These are phyloP conservation scores for Mimas tiliae DNA, from an alignment of 2,888 invertebrate species.

Conservation along the genomic window DNA sequence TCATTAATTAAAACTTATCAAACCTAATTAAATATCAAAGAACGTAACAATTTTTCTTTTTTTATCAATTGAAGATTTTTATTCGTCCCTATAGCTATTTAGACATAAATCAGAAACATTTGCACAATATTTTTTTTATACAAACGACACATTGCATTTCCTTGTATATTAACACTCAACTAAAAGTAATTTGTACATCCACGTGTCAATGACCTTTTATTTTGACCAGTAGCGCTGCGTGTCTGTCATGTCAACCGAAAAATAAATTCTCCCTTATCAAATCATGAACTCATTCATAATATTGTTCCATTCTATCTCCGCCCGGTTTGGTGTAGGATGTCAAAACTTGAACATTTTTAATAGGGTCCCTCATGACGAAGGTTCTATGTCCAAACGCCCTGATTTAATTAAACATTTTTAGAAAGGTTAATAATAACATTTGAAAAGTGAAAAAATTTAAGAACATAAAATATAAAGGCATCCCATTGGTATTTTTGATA, in stretches of 20 bases:
- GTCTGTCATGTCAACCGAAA: constrained; percentile 35
- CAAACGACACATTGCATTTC: background rate
- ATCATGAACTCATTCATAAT: constrained; percentile 64
- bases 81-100: no score
- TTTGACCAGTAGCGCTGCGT: constrained; percentile 15
- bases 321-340: constrained; percentile 62
- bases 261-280: constrained; percentile 52
- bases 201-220: constrained; percentile 19
- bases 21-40: no score
- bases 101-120: no score
- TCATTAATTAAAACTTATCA: no score
- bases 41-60: no score
- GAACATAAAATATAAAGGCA: no score
- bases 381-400: background rate
- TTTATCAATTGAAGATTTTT: no score
- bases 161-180: no score
- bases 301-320: constrained; percentile 66
- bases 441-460: background rate
- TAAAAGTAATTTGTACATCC: constrained; percentile 8
- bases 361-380: constrained; percentile 24
- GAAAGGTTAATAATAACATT: background rate
- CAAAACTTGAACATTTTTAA: constrained; percentile 51
- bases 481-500: no score
- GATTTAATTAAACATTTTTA: background rate
- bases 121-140: no score